Percentiles rank a stretch among this genome's conserved stretches.
Evolutionary conservation across 2,888 invertebrate species (phyloP).

Genomic region (Drosophila paucipuncta): DNA sequence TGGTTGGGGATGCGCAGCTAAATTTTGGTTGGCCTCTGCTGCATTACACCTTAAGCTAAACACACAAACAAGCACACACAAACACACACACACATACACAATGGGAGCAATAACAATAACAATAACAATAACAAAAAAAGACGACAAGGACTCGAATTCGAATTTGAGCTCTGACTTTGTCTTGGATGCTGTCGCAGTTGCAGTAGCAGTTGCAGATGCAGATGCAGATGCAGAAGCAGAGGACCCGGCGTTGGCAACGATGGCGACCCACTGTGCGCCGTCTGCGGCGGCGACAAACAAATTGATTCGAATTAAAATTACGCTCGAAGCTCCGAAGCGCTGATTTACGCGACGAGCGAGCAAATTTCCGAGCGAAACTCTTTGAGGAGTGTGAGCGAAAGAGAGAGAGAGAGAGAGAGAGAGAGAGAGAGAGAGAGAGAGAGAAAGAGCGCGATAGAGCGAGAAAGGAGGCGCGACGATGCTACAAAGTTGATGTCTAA

Average conservation of each 20-base stretch:
- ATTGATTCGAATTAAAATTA: slow-evolving; percentile 80
- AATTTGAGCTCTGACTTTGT: slow-evolving; percentile 8
- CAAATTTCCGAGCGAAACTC: not conserved
- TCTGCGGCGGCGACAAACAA: slow-evolving; percentile 79
- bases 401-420: not conserved
- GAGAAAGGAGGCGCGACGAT: slow-evolving; percentile 36
- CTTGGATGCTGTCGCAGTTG: not conserved
- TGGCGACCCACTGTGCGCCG: slow-evolving; percentile 65
- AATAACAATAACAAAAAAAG: slow-evolving; percentile 13
- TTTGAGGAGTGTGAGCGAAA: not conserved
- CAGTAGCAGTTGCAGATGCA: not conserved
- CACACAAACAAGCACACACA: not conserved
- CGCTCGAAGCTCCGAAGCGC: slow-evolving; percentile 57
- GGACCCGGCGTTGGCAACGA: slow-evolving; percentile 31
- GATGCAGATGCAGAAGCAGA: slow-evolving; percentile 6
- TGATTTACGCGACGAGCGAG: slow-evolving; percentile 57
- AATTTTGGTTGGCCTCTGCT: slow-evolving; percentile 39
- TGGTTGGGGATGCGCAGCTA: slow-evolving; percentile 3
- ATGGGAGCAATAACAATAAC: slow-evolving; percentile 6
- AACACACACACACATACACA: slow-evolving; percentile 4
- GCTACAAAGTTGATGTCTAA: slow-evolving; percentile 65
- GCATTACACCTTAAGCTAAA: slow-evolving; percentile 30
- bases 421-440: not conserved
- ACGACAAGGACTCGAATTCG: not conserved
- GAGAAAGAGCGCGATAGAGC: not conserved